A percentile compares a stretch with the other conserved stretches of the same genome.
Conservation (phyloP, 2,797 vertebrate species). For the Enteromius argenteus region DNA sequence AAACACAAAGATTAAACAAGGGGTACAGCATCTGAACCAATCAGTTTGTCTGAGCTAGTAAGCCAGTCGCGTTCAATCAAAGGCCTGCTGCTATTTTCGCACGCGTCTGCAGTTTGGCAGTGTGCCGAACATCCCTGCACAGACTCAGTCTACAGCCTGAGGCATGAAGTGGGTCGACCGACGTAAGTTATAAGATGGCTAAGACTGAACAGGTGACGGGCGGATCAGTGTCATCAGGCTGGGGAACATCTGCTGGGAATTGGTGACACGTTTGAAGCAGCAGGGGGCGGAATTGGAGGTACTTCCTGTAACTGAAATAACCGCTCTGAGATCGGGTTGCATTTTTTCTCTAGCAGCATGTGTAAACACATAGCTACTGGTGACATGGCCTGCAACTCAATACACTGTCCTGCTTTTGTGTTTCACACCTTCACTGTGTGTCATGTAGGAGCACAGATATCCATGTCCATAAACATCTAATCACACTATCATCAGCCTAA, state of each 20-base stretch:
- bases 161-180: conserved; percentile 12
- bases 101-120: conserved; percentile 5
- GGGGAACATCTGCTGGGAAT: conserved; percentile 44
- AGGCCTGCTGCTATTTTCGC: conserved; percentile 14
- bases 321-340: conserved; percentile 44
- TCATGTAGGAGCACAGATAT: neutral
- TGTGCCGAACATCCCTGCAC: neutral
- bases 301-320: conserved; percentile 51
- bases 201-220: conserved; percentile 44
- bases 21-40: conserved; percentile 8
- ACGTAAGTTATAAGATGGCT: neutral
- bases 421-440: conserved; percentile 31
- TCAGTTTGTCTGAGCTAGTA: neutral
- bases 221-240: conserved; percentile 48
- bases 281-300: conserved; percentile 41
- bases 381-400: conserved; percentile 32
- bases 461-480: neutral
- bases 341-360: conserved; percentile 37
- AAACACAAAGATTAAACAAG: conserved; percentile 18
- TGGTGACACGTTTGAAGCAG: conserved; percentile 55
- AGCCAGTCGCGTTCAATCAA: conserved; percentile 22
- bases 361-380: conserved; percentile 32
- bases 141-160: conserved; percentile 33
- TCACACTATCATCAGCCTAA: neutral
- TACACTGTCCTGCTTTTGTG: conserved; percentile 40